Base-by-base conservation (phyloP, 2,797 vertebrate genomes). In the Diplodus sargus region DNA sequence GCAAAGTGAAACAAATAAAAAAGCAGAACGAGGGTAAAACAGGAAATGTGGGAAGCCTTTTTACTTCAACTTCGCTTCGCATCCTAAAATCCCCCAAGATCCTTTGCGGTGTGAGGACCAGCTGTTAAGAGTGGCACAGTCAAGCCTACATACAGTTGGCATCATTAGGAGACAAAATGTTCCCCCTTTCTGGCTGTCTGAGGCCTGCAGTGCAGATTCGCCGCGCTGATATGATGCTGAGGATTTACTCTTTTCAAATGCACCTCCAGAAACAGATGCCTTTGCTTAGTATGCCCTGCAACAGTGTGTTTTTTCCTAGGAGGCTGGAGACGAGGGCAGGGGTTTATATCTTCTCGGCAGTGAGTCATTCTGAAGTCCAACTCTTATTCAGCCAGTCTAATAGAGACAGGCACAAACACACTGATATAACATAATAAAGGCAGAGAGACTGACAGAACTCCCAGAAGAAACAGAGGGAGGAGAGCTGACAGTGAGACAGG, bases 291-390 rank as follows among this genome's bases (percentile, higher is more conserved):
- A 22, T 68, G 48, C 61, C 22, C 52, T 57, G 56, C 52, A 75
- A 75, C 20, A 68, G 57, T 2, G 0, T 60, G 64, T 12, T 2
- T 64, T 64, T 78, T 78, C 77, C 56, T 60, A 3, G 11, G 63
- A 67, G 53, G 70, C 47, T 28, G 10, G 10, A 43, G 61, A 69
- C 57, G 16, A 39, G 22, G 62, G 51, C 49, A 61, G 53, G 53
- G 47, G 52, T 63, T 61, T 57, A 54, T 69, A 66, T 81, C n/a
- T 79, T 72, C 30, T 66, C 42, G 70, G 69, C 68, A 62, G 72
- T 9, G 0, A 61, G 20, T 67, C 23, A 73, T 74, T 71, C 47
- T 65, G 4, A 51, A 49, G 43, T 70, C 30, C 14, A 2, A 9
- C 51, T 67, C 47, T 71, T 60, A 30, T 68, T 65, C 0, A 20